Evolutionary conservation across 2,888 invertebrate species (phyloP), one percentile per base, ranked within the genome.

Genomic region (Idaea straminata): DNA sequence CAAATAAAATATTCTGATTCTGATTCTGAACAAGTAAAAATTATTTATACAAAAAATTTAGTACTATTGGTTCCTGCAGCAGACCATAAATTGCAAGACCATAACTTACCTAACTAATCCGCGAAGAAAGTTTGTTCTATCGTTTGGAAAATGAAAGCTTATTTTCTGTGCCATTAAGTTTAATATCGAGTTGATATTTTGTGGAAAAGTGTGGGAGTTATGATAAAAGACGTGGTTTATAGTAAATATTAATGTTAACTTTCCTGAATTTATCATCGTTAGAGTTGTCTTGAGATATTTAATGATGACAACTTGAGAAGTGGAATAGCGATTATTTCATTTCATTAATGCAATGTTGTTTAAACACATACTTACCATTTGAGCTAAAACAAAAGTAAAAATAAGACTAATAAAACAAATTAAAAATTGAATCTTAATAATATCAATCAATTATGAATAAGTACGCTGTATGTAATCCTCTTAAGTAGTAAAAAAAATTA

Each of bases 111-210:
- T 2, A 25, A 25, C 25, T 25, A 25, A 25, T 25, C 25, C 25
- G 60, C 60, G 15, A 59, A 63, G 74, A 72, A 71, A 72, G 72
- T 68, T 59, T 15, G 16, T 16, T 4, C 15, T 63, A 64, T 35
- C 61, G 16, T 63, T 61, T 66, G 66, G 67, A 70, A 75, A 72
- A 72, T 67, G 64, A 34, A 35, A 69, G 66, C 63, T 70, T 75
- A 77, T 77, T 72, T 73, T 75, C 72, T 71, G 62, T 36, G 16
- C 13, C 58, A 71, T 70, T 73, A 67, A 66, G 72, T 62, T 72
- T 47, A 47, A 61, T 66, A 75, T 75, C 70, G 63, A 64, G 69
- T 67, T 69, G 65, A 65, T 61, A 25, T 64, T 58, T 59, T 63
- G 66, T 70, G 72, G 69, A 69, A 67, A 69, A 64, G 58, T 62